Evolutionary conservation across 2,797 vertebrate species (phyloP), one percentile per base, ranked within the genome.

Genomic region (Darevskia nairensis): DNA sequence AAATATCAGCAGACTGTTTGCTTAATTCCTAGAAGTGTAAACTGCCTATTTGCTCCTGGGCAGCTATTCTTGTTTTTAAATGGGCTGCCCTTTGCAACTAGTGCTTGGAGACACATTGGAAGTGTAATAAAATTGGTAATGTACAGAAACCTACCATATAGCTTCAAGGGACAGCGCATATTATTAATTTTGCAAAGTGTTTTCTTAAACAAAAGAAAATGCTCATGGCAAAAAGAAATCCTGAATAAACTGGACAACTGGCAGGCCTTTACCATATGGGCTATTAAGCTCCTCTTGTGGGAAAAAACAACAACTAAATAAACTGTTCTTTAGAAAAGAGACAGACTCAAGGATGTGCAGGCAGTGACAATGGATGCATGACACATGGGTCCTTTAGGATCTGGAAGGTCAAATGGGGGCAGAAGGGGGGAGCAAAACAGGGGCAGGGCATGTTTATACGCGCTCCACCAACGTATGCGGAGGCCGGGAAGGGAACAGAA

Each of bases 101-200:
- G 11, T 80, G 75, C 44, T 71, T 39, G 64, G 61, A 68, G 39
- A 66, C 41, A 68, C 41, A 86, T 6, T 69, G 32, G 46, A 41
- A 41, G n/a, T 59, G 8, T 59, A 86, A 80, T 55, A 71, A 86
- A 86, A 71, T 32, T 35, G 35, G n/a, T 10, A 80, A 55, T 50
- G 25, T 69, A 50, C 13, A 35, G 23, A 71, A 86, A 19, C 23
- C 44, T 39, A 46, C 66, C 46, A 39, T 55, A 39, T 59, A 68
- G 59, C 77, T 86, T 50, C 46, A 71, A 39, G 64, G 25, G 77
- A 71, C 8, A 69, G 2, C 9, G 2, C 5, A 39, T 8, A 35
- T 50, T 71, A 80, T 39, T 80, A 59, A 55, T 44, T 88, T 88
- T 69, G 21, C 69, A 27, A 74, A 81, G 32, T 21, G 59, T 77